Conservation (phyloP, 2,888 invertebrate species). For the Rhopalosiphum nymphaeae region DNA sequence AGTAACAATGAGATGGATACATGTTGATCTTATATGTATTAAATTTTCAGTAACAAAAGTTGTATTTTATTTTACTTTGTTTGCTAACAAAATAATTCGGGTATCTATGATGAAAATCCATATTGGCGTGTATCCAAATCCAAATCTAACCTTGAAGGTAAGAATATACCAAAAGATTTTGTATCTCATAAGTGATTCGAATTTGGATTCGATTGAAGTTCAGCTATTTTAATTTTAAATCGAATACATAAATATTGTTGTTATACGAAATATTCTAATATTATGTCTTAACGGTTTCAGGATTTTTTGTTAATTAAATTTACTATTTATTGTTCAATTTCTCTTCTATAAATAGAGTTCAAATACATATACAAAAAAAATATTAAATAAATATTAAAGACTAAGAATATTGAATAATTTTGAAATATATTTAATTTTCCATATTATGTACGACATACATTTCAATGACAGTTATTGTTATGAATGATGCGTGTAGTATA, state of each 20-base stretch:
- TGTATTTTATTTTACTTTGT: neutral
- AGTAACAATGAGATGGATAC: neutral
- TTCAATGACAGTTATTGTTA: neutral
- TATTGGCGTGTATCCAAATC: slow-evolving; percentile 41
- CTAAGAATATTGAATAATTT: too few species aligned
- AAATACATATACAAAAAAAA: too few species aligned
- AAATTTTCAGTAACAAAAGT: neutral
- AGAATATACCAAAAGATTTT: neutral
- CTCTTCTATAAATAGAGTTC: too few species aligned
- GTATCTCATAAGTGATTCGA: slow-evolving; percentile 49
- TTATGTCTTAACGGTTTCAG: too few species aligned
- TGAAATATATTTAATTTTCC: neutral
- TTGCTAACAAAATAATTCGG: slow-evolving; percentile 26
- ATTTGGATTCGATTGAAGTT: slow-evolving; percentile 17
- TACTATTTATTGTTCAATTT: too few species aligned
- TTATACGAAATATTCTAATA: neutral
- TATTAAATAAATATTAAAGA: too few species aligned
- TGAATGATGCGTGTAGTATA: neutral
- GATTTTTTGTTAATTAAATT: too few species aligned
- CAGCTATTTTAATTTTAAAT: slow-evolving; percentile 14
- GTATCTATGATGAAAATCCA: slow-evolving; percentile 20
- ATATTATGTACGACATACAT: neutral
- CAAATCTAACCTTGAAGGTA: slow-evolving; percentile 26
- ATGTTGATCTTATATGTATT: neutral
- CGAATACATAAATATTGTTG: slow-evolving; percentile 13